Evolutionary conservation across 92 coral and sea anemone species (phyloP).

Genomic region (Blastomussa wellsi): DNA sequence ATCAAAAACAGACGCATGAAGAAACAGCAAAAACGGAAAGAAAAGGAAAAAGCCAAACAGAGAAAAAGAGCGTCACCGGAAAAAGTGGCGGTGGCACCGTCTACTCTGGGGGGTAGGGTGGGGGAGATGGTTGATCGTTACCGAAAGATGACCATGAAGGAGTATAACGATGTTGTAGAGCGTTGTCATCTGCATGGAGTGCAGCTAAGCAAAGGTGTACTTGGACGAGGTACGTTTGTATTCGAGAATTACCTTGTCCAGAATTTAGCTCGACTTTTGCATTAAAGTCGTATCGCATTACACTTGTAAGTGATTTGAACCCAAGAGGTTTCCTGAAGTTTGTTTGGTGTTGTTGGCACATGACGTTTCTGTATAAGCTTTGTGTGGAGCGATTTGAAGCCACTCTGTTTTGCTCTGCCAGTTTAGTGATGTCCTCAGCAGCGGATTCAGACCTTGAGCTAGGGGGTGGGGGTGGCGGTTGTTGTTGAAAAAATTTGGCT

Average conservation of each 20-base stretch:
- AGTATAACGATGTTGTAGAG: constrained; percentile 80
- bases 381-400: no score
- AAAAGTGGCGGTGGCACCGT: constrained; percentile 75
- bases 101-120: constrained; percentile 84
- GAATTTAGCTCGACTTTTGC: no score
- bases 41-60: constrained; percentile 84
- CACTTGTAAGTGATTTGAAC: no score
- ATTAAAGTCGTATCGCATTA: no score
- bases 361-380: no score
- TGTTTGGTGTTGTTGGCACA: no score
- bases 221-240: constrained; percentile 78
- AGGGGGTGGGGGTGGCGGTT: no score
- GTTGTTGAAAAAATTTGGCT: no score
- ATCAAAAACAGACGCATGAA: constrained; percentile 79
- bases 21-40: constrained; percentile 87
- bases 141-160: constrained; percentile 75
- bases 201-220: constrained; percentile 71
- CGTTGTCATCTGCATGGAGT: constrained; percentile 95
- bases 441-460: no score
- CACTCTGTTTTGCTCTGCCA: no score
- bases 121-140: constrained; percentile 81
- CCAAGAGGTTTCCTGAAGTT: no score
- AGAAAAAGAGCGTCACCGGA: constrained; percentile 63
- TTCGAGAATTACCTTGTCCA: background rate
- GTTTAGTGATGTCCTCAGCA: no score